Conservation (phyloP, 2,113 vertebrate genomes). For the Rissa tridactyla region DNA sequence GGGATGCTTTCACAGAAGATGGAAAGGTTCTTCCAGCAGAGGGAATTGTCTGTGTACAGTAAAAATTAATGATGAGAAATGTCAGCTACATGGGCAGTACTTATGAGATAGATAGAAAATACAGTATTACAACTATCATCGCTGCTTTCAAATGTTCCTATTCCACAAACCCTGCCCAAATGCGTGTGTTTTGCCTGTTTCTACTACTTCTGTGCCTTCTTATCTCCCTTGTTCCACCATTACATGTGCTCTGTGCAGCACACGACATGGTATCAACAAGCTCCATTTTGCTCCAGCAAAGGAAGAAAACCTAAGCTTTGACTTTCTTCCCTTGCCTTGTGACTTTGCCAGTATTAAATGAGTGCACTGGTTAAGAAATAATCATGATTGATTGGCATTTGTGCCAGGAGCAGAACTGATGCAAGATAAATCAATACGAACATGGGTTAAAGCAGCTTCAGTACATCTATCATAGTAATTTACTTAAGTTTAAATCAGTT, state of each 20-base stretch:
- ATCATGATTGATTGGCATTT: background rate
- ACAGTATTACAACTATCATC: background rate
- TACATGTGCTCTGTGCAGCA: background rate
- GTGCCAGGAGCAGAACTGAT: background rate
- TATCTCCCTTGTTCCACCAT: background rate
- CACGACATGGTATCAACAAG: background rate
- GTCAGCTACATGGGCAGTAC: background rate
- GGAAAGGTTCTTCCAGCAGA: background rate
- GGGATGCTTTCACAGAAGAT: background rate
- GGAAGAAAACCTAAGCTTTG: background rate
- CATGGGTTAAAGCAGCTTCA: background rate
- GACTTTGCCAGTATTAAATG: background rate
- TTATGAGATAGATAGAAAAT: background rate
- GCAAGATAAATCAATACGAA: background rate
- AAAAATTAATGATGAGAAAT: constrained; percentile 1
- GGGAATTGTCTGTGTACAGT: background rate
- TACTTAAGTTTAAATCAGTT: constrained; percentile 15
- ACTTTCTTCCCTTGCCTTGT: background rate
- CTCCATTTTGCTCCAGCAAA: background rate
- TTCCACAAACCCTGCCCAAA: background rate
- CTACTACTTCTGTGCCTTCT: background rate
- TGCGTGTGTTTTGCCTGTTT: background rate
- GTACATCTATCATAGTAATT: constrained; percentile 7
- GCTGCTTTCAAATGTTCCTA: background rate
- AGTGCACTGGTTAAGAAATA: background rate